phyloP scores from a whole-genome alignment of 2,888 invertebrate genomes.

The Conus canariensis region DNA sequence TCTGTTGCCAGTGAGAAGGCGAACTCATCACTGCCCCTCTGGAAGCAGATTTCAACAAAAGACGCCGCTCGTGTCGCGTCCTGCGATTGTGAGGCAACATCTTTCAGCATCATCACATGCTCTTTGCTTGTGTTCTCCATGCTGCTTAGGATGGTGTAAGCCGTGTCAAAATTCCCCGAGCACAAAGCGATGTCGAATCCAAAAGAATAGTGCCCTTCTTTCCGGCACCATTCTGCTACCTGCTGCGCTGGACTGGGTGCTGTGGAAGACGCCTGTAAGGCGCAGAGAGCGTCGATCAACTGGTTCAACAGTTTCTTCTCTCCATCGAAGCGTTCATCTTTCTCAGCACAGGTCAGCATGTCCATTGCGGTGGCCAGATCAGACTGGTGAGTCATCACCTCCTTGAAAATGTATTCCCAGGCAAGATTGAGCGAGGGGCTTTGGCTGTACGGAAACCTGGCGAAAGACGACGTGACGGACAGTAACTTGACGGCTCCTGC shows the following conservation, averaged over 20 bases:
- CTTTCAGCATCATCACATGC: neutral
- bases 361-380: neutral
- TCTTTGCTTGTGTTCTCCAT: neutral
- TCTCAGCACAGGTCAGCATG: neutral
- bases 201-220: neutral
- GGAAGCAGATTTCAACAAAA: neutral
- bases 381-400: too few relatives aligned
- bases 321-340: neutral
- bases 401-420: neutral
- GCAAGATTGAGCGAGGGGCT: neutral
- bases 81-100: neutral
- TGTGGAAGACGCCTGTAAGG: neutral
- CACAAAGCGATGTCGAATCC: slow-evolving; percentile 1
- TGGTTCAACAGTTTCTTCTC: neutral
- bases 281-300: neutral
- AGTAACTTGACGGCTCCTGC: neutral
- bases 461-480: neutral
- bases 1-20: neutral
- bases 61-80: neutral
- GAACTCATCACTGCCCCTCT: neutral
- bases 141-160: neutral
- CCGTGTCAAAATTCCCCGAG: neutral
- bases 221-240: neutral
- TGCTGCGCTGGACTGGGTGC: neutral
- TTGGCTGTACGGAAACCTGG: neutral